These are phyloP conservation scores for Urosaurus nigricauda DNA, from an alignment of 2,797 vertebrate genomes.

Conservation along the genomic window DNA sequence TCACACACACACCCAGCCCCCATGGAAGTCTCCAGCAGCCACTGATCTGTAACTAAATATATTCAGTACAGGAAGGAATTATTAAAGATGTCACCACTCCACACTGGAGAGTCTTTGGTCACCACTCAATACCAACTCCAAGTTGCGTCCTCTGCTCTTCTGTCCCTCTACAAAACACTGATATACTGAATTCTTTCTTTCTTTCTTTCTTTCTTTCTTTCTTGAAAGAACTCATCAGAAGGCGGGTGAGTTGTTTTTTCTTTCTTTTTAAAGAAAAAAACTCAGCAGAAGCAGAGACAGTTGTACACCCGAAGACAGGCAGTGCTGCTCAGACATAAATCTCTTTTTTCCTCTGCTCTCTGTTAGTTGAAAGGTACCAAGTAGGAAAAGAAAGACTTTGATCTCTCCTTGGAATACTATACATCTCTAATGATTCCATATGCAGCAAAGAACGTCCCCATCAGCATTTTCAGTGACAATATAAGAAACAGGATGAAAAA, in stretches of 20 bases:
- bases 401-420: conserved; percentile 22
- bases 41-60: neutral
- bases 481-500: conserved; percentile 52
- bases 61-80: no score
- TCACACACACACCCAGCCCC: no score
- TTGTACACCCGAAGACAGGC: neutral
- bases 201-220: no score
- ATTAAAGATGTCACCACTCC: neutral
- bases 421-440: conserved; percentile 53
- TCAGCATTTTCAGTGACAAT: conserved; percentile 57
- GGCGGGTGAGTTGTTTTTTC: no score
- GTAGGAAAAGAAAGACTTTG: conserved; percentile 38
- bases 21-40: no score
- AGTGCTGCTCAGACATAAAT: conserved; percentile 27
- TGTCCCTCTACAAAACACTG: no score
- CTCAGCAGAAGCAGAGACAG: neutral
- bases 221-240: no score
- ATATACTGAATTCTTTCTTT: neutral
- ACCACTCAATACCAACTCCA: no score
- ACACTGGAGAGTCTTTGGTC: no score
- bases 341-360: conserved; percentile 15
- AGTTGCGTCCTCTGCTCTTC: neutral
- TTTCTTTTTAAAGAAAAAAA: no score
- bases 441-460: neutral
- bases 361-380: conserved; percentile 48